A percentile compares a stretch with the other conserved stretches of the same genome.
Evolutionary conservation across 2,888 invertebrate species (phyloP).

Genomic region (Cataglyphis livida): DNA sequence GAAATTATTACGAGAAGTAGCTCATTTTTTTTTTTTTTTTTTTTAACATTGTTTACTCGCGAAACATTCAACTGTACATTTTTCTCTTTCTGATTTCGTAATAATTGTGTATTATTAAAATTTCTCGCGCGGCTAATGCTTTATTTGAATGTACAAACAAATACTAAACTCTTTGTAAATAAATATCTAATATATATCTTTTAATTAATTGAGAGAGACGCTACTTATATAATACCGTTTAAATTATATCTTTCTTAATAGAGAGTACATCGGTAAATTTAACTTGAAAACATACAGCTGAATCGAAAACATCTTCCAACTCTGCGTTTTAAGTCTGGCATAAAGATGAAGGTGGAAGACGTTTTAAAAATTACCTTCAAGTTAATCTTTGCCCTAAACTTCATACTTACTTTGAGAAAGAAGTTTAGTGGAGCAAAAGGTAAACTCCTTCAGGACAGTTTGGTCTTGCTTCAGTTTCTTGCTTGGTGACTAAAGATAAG

Average conservation of each 20-base stretch:
- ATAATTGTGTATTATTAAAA: neutral
- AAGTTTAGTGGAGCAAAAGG: conserved; percentile 49
- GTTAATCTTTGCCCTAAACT: conserved; percentile 50
- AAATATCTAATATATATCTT: neutral
- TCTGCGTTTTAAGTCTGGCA: conserved; percentile 33
- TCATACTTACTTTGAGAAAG: conserved; percentile 52
- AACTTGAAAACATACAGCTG: neutral
- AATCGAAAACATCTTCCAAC: conserved; percentile 23
- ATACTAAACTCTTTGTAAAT: neutral
- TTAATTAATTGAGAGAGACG: neutral
- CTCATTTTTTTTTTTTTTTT: neutral
- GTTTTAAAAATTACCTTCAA: conserved; percentile 48
- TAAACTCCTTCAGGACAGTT: conserved; percentile 42
- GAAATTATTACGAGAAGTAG: neutral
- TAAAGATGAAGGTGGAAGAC: conserved; percentile 29
- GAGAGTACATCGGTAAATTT: neutral
- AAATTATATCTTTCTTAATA: neutral
- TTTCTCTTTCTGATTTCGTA: neutral
- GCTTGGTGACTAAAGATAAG: conserved; percentile 28
- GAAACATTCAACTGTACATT: neutral
- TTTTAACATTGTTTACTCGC: neutral
- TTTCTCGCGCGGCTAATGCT: neutral
- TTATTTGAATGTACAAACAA: neutral
- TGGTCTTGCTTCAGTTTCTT: conserved; percentile 44
- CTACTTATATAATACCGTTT: neutral